These are phyloP conservation scores for Diarsia dahlii DNA, from an alignment of 2,888 invertebrate genomes.

Conservation along the genomic window DNA sequence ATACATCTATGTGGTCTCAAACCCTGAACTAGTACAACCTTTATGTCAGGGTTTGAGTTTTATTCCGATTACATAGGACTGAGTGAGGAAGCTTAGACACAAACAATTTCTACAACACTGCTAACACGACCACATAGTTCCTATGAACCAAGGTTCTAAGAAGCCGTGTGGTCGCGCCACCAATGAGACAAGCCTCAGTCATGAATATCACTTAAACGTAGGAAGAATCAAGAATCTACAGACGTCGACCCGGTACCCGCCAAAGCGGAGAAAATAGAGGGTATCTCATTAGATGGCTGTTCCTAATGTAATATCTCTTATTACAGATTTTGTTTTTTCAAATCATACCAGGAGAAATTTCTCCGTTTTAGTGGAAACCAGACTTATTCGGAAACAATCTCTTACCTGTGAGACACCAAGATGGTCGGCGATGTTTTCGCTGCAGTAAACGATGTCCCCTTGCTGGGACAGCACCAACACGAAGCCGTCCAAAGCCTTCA, in stretches of 20 bases:
- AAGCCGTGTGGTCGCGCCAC: background rate
- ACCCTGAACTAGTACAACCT: too few species aligned
- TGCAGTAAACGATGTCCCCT: conserved; percentile 97
- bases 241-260: background rate
- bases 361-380: background rate
- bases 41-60: too few species aligned
- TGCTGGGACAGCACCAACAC: conserved; percentile 96
- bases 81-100: too few species aligned
- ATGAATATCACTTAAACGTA: background rate
- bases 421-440: conserved; percentile 97
- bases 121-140: background rate
- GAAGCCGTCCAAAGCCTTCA: conserved; percentile 97
- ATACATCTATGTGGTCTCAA: too few species aligned
- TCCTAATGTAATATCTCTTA: too few species aligned
- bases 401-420: conserved; percentile 97
- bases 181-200: background rate
- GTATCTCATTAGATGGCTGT: too few species aligned
- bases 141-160: background rate
- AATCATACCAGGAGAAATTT: too few species aligned
- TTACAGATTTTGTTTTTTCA: too few species aligned
- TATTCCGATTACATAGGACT: too few species aligned
- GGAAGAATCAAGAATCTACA: background rate
- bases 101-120: background rate
- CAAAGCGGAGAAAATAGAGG: background rate
- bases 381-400: background rate